Evolutionary conservation across 1,140 invertebrate genomes (phyloP), one percentile per base, ranked within the genome.

Genomic region (Portunus trituberculatus): DNA sequence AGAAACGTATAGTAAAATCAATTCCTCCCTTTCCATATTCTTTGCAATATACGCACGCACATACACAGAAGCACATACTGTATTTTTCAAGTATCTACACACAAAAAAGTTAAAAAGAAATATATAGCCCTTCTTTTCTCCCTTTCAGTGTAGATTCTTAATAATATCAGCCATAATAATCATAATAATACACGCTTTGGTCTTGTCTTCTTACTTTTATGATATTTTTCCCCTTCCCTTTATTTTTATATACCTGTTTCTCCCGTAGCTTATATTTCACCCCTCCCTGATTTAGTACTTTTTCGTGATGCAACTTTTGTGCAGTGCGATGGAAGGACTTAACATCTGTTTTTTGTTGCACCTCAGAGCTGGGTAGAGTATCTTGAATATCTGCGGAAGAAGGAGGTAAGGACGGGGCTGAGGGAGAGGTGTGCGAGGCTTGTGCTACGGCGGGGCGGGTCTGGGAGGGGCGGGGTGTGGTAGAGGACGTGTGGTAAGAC

Each of bases 401-500:
- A 93, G 92, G 92, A 87, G 83, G 84, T 87, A 86, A 86, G 82
- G 29, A 87, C n/a, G 67, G 67, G 67, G n/a, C 39, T 52, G 91
- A 8, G 84, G 84, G 12, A 31, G 84, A n/a, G 12, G 28, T 86
- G 84, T 48, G 76, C 20, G n/a, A 7, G 76, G 32, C 67, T 48
- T 83, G 14, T 32, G 67, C 52, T 93, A 31, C 4, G 92, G 92
- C 39, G 31, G 25, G 76, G 39, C 12, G 45, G 32, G 10, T n/a
- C 7, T 12, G 39, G 92, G 31, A 10, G 29, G 91, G 29, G 29
- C 12, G 91, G 29, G 91, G 59, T 14, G 91, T 16, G 76, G 91
- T 3, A 59, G 76, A 45, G 59, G n/a, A 67, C 28, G 90, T 14
- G n/a, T 3, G 88, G 88, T 4, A 25, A 48, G 28, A 39, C 16